phyloP scores from a whole-genome alignment of 2,888 invertebrate genomes.

The Pyrrhia umbra region DNA sequence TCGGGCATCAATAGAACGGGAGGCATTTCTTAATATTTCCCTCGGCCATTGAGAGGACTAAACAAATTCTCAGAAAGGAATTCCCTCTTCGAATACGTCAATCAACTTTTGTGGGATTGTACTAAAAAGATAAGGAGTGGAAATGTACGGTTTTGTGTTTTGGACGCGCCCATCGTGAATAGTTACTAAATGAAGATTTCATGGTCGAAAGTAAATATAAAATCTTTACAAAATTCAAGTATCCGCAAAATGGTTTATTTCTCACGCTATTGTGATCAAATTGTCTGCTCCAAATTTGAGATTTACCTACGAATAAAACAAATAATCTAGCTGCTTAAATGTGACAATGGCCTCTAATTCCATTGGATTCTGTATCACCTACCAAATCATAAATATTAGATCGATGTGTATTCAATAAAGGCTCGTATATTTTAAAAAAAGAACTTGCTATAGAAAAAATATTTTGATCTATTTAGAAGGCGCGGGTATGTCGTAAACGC shows the following conservation, averaged over 20 bases:
- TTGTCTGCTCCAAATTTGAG: too few relatives aligned
- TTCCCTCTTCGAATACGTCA: conserved; percentile 80
- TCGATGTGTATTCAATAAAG: conserved; percentile 33
- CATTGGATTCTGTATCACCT: conserved; percentile 3
- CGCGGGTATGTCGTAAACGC: conserved; percentile 82
- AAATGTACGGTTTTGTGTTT: conserved; percentile 47
- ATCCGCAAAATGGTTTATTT: too few relatives aligned
- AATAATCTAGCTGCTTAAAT: neutral
- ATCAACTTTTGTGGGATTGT: conserved; percentile 83
- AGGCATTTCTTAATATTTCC: conserved; percentile 79
- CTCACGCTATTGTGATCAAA: too few relatives aligned
- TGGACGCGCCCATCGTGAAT: conserved; percentile 2
- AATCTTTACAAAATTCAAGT: too few relatives aligned
- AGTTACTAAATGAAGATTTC: neutral
- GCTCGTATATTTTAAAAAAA: conserved; percentile 56
- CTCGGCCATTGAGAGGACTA: conserved; percentile 76
- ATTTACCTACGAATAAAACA: rapidly evolving
- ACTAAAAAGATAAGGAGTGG: conserved; percentile 74
- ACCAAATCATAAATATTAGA: neutral
- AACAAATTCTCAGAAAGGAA: conserved; percentile 83
- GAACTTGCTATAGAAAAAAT: conserved; percentile 68
- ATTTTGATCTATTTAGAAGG: conserved; percentile 81
- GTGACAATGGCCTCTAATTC: neutral
- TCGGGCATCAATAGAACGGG: conserved; percentile 69
- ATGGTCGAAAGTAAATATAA: neutral